These are phyloP conservation scores for Denticeps clupeoides DNA, from an alignment of 2,797 vertebrate species.

Conservation along the genomic window DNA sequence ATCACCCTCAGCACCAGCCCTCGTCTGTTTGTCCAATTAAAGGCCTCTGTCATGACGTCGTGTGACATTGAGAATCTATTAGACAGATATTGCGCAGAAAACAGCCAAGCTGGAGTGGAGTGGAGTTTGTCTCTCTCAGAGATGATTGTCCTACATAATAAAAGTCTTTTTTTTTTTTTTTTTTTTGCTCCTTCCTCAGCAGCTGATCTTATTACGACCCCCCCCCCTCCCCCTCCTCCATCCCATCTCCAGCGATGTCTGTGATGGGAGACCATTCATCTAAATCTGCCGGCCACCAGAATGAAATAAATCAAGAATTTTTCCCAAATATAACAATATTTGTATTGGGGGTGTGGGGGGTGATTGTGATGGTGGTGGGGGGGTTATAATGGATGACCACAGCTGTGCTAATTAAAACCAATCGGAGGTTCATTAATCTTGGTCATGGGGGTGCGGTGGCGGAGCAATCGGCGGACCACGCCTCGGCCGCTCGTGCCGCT, in stretches of 20 bases:
- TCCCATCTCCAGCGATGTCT: slow-evolving; percentile 66
- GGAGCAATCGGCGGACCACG: slow-evolving; percentile 34
- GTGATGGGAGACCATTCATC: slow-evolving; percentile 96
- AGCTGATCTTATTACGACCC: slow-evolving; percentile 35
- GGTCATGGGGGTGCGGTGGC: slow-evolving; percentile 55
- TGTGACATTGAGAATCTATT: not conserved
- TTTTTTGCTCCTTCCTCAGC: not conserved
- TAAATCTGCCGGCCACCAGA: slow-evolving; percentile 81
- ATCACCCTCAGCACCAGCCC: not conserved
- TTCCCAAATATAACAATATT: slow-evolving; percentile 98
- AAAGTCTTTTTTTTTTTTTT: slow-evolving; percentile 13
- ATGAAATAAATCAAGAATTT: slow-evolving; percentile 97
- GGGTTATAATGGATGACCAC: slow-evolving; percentile 86
- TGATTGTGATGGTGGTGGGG: slow-evolving; percentile 28
- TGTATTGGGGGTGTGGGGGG: slow-evolving; percentile 71
- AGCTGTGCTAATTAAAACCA: slow-evolving; percentile 94
- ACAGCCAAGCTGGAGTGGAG: not conserved
- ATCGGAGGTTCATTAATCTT: slow-evolving; percentile 95
- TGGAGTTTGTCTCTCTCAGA: not conserved
- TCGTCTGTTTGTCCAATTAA: not conserved
- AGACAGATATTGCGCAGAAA: not conserved
- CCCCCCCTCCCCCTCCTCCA: not conserved
- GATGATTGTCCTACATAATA: slow-evolving; percentile 27
- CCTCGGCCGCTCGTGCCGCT: slow-evolving; percentile 32
- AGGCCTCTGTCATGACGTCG: not conserved